Conservation (phyloP, 2,113 vertebrate genomes). For the Agelaius phoeniceus region DNA sequence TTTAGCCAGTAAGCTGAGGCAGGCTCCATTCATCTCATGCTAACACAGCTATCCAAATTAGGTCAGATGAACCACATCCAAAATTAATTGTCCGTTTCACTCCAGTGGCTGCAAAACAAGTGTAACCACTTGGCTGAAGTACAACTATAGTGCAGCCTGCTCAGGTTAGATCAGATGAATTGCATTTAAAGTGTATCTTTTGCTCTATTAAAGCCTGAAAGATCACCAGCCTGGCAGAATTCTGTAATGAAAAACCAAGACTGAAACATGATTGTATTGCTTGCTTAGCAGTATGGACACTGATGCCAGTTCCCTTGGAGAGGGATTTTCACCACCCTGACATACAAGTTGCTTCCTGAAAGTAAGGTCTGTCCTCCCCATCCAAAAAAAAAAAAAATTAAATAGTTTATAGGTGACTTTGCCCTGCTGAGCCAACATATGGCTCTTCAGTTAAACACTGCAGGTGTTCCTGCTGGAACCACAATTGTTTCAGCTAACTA, state of each 20-base stretch:
- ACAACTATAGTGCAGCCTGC: background rate
- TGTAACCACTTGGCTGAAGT: background rate
- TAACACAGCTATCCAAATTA: background rate
- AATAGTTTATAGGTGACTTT: constrained; percentile 64
- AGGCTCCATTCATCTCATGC: background rate
- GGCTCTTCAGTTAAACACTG: background rate
- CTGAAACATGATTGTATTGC: background rate
- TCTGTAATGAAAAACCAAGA: background rate
- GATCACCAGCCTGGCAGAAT: constrained; percentile 7
- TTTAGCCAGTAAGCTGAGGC: background rate
- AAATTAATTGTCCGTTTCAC: background rate
- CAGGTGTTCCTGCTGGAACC: background rate
- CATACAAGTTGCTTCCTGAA: background rate
- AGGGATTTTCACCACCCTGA: background rate
- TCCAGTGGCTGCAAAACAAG: background rate
- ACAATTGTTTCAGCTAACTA: background rate
- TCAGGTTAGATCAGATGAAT: background rate
- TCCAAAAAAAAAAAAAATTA: background rate
- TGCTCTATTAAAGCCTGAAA: constrained; percentile 24
- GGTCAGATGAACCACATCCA: background rate
- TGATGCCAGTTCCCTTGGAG: background rate
- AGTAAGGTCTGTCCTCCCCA: background rate
- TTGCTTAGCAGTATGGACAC: background rate
- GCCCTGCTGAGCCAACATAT: constrained; percentile 17
- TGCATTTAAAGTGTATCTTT: background rate